Percentiles rank a stretch among this genome's conserved stretches.
Conservation (phyloP, 2,797 vertebrate species). For the Tarsius wallacei region DNA sequence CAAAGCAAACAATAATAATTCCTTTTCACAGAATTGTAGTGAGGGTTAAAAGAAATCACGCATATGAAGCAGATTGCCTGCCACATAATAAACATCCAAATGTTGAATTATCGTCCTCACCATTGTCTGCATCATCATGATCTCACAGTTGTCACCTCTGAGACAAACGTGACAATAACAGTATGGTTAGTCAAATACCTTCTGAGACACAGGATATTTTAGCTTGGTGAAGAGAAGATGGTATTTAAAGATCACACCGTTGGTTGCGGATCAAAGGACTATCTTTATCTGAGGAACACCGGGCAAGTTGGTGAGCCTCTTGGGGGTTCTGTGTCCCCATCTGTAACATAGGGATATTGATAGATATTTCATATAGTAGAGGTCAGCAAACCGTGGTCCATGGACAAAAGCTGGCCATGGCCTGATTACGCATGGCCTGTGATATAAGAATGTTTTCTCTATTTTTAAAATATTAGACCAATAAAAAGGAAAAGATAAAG, state of each 20-base stretch:
- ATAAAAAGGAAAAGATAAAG: not conserved
- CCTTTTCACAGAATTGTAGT: not conserved
- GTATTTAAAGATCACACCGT: not conserved
- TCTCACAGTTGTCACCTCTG: not conserved
- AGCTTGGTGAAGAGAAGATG: not conserved
- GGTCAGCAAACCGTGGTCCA: not conserved
- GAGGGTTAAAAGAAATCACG: not conserved
- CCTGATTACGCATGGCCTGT: not conserved
- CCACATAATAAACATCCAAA: not conserved
- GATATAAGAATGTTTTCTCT: not conserved
- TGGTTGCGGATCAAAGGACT: not conserved
- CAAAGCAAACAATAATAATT: not conserved
- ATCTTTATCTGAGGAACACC: not conserved
- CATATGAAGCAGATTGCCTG: not conserved
- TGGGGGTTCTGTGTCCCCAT: not conserved
- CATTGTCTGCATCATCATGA: not conserved
- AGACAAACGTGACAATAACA: not conserved
- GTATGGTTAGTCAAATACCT: not conserved
- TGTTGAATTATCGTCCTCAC: not conserved
- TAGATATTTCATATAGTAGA: not conserved
- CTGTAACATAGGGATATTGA: not conserved
- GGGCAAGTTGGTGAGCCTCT: not conserved
- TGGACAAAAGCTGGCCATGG: not conserved
- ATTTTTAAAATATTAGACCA: not conserved
- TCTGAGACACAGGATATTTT: not conserved